Percentiles rank a stretch among this genome's conserved stretches.
Evolutionary conservation across 2,113 vertebrate species (phyloP).

Genomic region (Corythaixoides concolor): DNA sequence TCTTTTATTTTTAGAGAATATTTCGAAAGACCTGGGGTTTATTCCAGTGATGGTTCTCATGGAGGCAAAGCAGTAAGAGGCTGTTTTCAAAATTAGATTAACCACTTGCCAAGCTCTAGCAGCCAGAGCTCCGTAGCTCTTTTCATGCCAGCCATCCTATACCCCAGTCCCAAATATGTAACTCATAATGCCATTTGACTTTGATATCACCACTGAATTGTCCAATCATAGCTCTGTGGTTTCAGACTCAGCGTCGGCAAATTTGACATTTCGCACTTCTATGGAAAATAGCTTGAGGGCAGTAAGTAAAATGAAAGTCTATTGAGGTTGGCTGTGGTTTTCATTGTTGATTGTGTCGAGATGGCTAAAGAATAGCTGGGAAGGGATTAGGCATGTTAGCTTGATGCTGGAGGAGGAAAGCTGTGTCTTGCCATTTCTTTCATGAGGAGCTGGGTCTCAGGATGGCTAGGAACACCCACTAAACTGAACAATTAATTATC

Average conservation of each 20-base stretch:
- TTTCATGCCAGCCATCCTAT: not conserved
- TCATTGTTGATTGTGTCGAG: not conserved
- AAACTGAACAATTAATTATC: not conserved
- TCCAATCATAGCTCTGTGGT: not conserved
- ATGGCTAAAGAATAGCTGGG: not conserved
- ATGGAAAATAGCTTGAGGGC: constrained; percentile 1
- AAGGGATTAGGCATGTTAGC: not conserved
- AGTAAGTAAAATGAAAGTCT: not conserved
- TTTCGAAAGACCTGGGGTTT: not conserved
- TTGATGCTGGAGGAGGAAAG: not conserved
- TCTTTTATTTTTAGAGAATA: not conserved
- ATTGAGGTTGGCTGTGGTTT: not conserved
- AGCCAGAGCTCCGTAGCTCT: not conserved
- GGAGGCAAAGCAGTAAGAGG: not conserved
- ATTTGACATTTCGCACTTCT: not conserved
- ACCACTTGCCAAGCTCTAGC: not conserved
- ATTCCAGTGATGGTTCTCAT: not conserved
- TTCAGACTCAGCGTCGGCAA: not conserved
- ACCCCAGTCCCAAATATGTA: not conserved
- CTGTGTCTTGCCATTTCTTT: not conserved
- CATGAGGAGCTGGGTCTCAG: not conserved
- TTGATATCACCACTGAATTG: not conserved
- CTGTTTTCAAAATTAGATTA: not conserved
- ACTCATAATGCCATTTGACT: not conserved
- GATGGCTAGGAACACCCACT: not conserved